phyloP scores from a whole-genome alignment of 2,113 vertebrate genomes.

The Sorex araneus region DNA sequence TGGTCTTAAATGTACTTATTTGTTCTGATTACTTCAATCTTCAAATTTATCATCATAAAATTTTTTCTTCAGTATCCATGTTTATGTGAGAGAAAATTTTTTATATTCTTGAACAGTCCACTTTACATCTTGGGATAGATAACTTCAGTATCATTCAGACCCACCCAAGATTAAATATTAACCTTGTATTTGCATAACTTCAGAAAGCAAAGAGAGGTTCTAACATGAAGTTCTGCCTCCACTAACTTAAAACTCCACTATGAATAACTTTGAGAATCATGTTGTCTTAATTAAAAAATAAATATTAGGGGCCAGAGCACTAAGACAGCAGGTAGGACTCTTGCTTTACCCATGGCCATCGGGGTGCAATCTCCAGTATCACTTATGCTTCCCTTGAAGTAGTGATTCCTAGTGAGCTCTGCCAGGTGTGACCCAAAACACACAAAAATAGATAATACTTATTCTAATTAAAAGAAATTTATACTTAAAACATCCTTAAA shows the following conservation, averaged over 20 bases:
- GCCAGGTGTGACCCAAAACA: too few relatives aligned
- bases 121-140: background rate
- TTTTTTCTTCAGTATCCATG: background rate
- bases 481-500: too few relatives aligned
- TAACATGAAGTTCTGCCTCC: conserved; percentile 10
- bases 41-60: conserved; percentile 20
- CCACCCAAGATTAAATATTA: conserved; percentile 57
- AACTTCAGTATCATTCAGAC: conserved; percentile 26
- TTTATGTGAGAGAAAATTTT: background rate
- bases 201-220: conserved; percentile 46
- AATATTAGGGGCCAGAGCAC: too few relatives aligned
- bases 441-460: too few relatives aligned
- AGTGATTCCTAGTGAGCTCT: too few relatives aligned
- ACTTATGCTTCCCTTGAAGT: too few relatives aligned
- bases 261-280: too few relatives aligned
- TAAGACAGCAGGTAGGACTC: too few relatives aligned
- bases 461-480: too few relatives aligned
- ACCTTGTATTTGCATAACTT: background rate
- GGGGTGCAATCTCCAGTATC: too few relatives aligned
- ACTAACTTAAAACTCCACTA: background rate
- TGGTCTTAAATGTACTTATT: conserved; percentile 17
- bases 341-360: too few relatives aligned
- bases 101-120: conserved; percentile 46
- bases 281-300: too few relatives aligned
- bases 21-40: background rate